phyloP scores from a whole-genome alignment of 2,113 vertebrate genomes.

The Plotosus lineatus region DNA sequence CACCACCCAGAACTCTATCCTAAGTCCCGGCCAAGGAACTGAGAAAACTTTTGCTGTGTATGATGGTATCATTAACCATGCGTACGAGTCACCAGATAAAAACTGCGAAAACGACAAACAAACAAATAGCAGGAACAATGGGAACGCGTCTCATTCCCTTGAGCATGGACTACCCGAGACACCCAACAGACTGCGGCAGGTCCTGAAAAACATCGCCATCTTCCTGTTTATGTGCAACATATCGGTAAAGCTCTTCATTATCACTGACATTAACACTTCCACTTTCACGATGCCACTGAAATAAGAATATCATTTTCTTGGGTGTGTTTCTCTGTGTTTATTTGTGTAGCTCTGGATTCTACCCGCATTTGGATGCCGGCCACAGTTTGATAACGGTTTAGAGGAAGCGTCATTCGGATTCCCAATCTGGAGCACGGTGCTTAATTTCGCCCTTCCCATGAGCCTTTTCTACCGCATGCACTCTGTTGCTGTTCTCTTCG shows the following conservation, averaged over 20 bases:
- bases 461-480: conserved; percentile 98
- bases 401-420: conserved; percentile 92
- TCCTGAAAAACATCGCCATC: conserved; percentile 85
- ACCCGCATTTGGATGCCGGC: conserved; percentile 92
- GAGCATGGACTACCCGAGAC: conserved; percentile 47
- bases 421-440: conserved; percentile 90
- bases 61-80: conserved; percentile 75
- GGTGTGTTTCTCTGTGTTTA: not conserved
- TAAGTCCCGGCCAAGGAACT: conserved; percentile 60
- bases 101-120: conserved; percentile 56
- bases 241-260: conserved; percentile 65
- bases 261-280: not conserved
- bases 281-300: no score
- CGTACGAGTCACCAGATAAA: conserved; percentile 53
- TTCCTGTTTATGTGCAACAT: conserved; percentile 87
- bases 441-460: conserved; percentile 94
- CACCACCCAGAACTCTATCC: not conserved
- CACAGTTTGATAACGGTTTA: conserved; percentile 91
- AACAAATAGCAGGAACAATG: conserved; percentile 57
- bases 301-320: not conserved
- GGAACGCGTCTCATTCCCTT: conserved; percentile 58
- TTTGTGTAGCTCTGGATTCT: conserved; percentile 87
- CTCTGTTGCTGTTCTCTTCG: conserved; percentile 91
- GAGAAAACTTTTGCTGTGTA: conserved; percentile 79
- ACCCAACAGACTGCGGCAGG: conserved; percentile 71